Percentiles rank a stretch among this genome's conserved stretches.
These are phyloP conservation scores for Sander lucioperca DNA, from an alignment of 2,113 vertebrate species.

Conservation along the genomic window DNA sequence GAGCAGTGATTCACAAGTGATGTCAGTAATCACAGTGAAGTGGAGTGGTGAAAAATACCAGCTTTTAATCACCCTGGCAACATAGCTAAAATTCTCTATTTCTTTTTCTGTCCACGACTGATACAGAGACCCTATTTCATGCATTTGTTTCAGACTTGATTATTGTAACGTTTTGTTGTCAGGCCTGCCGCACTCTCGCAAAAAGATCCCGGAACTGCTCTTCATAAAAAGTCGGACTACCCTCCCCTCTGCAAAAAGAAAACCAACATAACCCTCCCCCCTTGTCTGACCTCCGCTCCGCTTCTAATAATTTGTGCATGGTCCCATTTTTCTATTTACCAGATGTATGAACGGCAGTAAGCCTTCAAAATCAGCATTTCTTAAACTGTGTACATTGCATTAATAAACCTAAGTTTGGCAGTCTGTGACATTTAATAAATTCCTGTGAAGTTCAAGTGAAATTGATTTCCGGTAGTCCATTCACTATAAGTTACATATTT, in stretches of 20 bases:
- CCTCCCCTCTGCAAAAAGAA: neutral
- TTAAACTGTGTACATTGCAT: neutral
- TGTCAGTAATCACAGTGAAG: neutral
- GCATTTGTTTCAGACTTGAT: neutral
- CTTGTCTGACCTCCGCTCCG: neutral
- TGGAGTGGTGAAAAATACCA: neutral
- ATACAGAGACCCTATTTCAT: neutral
- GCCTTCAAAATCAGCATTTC: too few relatives aligned
- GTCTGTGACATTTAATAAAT: neutral
- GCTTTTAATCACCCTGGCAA: neutral
- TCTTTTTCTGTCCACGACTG: neutral
- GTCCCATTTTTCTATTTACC: neutral
- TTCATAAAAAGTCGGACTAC: neutral
- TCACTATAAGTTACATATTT: neutral
- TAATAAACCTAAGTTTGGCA: neutral
- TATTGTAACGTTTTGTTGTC: neutral
- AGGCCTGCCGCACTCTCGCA: neutral
- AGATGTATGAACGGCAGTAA: neutral
- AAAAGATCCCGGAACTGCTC: neutral
- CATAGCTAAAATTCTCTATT: neutral
- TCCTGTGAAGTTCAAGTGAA: neutral
- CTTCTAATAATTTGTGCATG: neutral
- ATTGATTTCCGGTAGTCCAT: neutral
- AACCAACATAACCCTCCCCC: neutral
- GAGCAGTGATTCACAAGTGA: neutral